Base-by-base conservation (phyloP, 2,797 vertebrate species). In the Gadopsis bispinosus region DNA sequence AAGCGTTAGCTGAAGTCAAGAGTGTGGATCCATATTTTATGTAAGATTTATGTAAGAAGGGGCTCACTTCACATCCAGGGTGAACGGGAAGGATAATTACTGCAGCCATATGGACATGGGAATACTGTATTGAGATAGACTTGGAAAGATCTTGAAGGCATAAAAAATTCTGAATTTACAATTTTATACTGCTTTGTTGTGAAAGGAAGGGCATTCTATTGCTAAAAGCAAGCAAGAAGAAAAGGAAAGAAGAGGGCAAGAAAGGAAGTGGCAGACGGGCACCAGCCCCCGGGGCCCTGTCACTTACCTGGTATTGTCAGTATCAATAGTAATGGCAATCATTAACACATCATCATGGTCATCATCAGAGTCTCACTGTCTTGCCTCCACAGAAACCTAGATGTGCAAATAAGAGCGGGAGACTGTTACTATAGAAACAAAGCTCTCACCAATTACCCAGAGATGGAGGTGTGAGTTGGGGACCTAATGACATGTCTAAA, bases 401-500 rank as follows among this genome's bases (percentile, higher is more conserved):
- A 79, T 43, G 60, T 66, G 77, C 59, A 60, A 79, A 74, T 79
- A 59, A 55, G 77, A 79, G 76, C 8, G 2, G 63, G 51, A 77
- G 80, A 59, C 73, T 60, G 87, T 91, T 89, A 51, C 89, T 82
- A 89, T 93, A 83, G 92, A 86, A 89, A 92, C 91, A 86, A 86
- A 83, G 87, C 90, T 80, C 85, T 79, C 85, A 82, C 76, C 80
- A 86, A 88, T 91, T 86, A 87, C 75, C 75, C 86, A 67, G 83
- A 70, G 84, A 73, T 67, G 54, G 80, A 86, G 75, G 84, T 91
- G 85, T 86, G 84, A 89, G 87, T 67, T 63, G 53, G 75, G 79
- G 83, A 78, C 71, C 71, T 88, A 89, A 91, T 91, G 87, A 90
- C 85, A 88, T 90, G 85, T 89, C 72, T 89, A 90, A 91, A 91